phyloP scores from a whole-genome alignment of 2,113 vertebrate genomes.

The Takifugu flavidus region DNA sequence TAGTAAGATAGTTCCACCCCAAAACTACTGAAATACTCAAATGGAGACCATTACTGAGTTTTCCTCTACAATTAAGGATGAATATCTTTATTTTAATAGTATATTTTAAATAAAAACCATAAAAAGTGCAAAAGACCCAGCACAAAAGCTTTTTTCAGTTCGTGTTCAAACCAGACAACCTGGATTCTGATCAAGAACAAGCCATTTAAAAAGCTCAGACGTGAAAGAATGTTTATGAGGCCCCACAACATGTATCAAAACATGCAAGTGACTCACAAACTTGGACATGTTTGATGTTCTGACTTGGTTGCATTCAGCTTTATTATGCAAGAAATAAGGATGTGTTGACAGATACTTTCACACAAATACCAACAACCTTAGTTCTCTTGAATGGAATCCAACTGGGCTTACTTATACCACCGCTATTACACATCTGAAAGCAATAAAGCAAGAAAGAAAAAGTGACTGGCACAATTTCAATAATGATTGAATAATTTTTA shows the following conservation, averaged over 20 bases:
- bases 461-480: slow-evolving; percentile 16
- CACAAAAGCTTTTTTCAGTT: slow-evolving; percentile 12
- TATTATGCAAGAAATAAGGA: slow-evolving; percentile 21
- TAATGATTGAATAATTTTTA: slow-evolving; percentile 51
- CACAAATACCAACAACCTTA: slow-evolving; percentile 36
- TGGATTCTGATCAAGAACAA: slow-evolving; percentile 29
- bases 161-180: slow-evolving; percentile 23
- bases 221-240: slow-evolving; percentile 29
- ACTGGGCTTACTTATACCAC: neutral
- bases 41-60: too few relatives aligned
- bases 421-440: slow-evolving; percentile 50
- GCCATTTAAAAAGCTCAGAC: slow-evolving; percentile 20
- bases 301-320: slow-evolving; percentile 16
- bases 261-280: slow-evolving; percentile 23
- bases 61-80: too few relatives aligned
- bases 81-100: too few relatives aligned
- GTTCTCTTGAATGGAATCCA: slow-evolving; percentile 33
- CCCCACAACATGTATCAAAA: slow-evolving; percentile 2
- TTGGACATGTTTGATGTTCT: slow-evolving; percentile 12
- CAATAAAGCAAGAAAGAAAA: slow-evolving; percentile 37
- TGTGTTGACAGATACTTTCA: slow-evolving; percentile 37
- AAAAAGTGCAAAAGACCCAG: neutral
- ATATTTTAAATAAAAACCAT: neutral
- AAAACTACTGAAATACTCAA: too few relatives aligned
- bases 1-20: too few relatives aligned